Evolutionary conservation across 1,140 invertebrate genomes (phyloP), one percentile per base, ranked within the genome.

Genomic region (Drosophila fuyamai): DNA sequence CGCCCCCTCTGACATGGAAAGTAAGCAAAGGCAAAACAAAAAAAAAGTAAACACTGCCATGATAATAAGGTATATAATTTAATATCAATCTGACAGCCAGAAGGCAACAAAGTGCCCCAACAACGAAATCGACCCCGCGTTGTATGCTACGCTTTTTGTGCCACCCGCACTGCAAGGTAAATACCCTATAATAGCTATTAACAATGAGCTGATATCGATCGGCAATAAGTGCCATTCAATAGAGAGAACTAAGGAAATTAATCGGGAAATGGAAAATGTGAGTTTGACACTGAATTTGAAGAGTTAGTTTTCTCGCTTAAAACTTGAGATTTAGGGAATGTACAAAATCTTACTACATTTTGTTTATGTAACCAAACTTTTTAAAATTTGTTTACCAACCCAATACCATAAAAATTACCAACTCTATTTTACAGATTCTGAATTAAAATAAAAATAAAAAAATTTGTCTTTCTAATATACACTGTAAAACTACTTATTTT

Each of bases 31-130:
- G 7, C 29, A 32, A 32, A 7, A 6, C 29, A 32, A 54, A 66
- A 38, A 27, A 40, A 40, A 47, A 51, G 54, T 71, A 76, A 76
- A 78, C 78, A 81, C 61, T 63, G 60, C 76, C 73, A 89, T 88
- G 83, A 88, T 88, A 88, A 88, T 88, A 88, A 88, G 83, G 83
- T 89, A 88, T 88, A 88, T 88, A 88, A 88, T 88, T 88, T 88
- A 88, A 88, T 88, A 88, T 88, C 83, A 88, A 88, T 88, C 83
- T 88, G 84, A 88, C 84, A 88, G 84, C 84, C 84, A 88, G 84
- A 88, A 88, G 83, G 84, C 84, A 89, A 88, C 84, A 88, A 88
- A 88, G 83, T 86, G 83, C 83, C 40, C 27, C 51, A 18, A 54
- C 47, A 47, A 65, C 56, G 67, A 74, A 38, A 63, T 46, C 46